Base-by-base conservation (phyloP, 2,113 vertebrate species). In the Peromyscus polionotus region DNA sequence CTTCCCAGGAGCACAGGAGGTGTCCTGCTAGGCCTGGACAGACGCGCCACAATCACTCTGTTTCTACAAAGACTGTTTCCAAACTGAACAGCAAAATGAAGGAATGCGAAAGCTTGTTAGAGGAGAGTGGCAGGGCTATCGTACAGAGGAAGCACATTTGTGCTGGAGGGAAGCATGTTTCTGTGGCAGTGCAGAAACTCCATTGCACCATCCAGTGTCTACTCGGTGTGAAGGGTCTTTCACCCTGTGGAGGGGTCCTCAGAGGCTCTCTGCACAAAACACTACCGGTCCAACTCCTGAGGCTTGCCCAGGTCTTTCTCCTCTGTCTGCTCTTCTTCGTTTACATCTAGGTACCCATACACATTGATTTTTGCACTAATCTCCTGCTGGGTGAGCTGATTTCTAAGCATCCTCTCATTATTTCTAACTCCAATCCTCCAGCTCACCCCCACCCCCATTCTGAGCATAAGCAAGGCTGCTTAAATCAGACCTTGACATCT, bases 401-500 rank as follows among this genome's bases (percentile, higher is more conserved):
- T 96, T 95, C 89, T 61, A 57, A 57, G 61, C 72, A 63, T 28
- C 51, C 14, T 68, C 31, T 81, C 72, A 73, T 88, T 75, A n/a
- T 83, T 95, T 83, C 61, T 39, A 88, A 88, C 77, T 87, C 88
- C 57, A 85, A 3, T 75, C 24, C 33, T 57, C 51, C 36, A 63
- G 63, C 36, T 42, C n/a, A 3, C n/a, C 8, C 81, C 72, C 2
- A 1, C 65, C 76, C 22, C n/a, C 36, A 61, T 89, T 48, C 12
- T 86, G 45, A 68, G 59, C 76, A 57, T 45, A 31, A 42, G 19
- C 51, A 65, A 68, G 10, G 17, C 61, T 54, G 94, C 90, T 89
- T 83, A 95, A 95, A 84, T 84, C 84, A 93, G 20, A 88, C 51
- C 7, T 75, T 76, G 10, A 91, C 39, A 33, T 61, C 31, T 54